Percentiles rank a stretch among this genome's conserved stretches.
These are phyloP conservation scores for Myotis yumanensis DNA, from an alignment of 2,113 vertebrate species.

Conservation along the genomic window DNA sequence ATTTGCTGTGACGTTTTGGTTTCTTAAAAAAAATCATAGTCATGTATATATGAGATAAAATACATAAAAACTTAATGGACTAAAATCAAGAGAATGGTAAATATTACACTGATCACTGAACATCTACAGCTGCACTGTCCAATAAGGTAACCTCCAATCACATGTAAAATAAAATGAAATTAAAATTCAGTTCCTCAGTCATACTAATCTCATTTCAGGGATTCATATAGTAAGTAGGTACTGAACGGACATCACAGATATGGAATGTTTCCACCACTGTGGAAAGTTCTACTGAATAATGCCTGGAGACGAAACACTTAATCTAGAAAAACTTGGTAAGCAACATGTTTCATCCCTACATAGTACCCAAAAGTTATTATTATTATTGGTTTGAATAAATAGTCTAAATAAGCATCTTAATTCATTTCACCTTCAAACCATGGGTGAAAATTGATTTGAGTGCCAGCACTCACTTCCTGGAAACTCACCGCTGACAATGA, in stretches of 20 bases:
- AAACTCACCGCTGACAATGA: background rate
- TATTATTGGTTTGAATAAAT: background rate
- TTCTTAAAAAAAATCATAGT: background rate
- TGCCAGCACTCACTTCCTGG: background rate
- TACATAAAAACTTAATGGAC: background rate
- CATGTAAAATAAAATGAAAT: background rate
- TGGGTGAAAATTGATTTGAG: background rate
- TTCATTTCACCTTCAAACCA: background rate
- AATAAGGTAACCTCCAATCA: background rate
- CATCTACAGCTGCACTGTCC: background rate
- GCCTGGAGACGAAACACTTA: background rate
- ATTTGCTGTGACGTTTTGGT: background rate
- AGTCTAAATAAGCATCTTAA: background rate
- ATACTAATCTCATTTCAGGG: background rate
- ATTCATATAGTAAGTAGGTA: background rate
- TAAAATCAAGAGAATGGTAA: slow-evolving; percentile 32
- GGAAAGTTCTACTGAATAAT: background rate
- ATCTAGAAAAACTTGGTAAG: slow-evolving; percentile 5
- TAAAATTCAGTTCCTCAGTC: background rate
- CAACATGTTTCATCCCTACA: background rate
- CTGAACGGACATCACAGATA: background rate
- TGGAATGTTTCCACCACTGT: background rate
- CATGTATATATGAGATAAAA: background rate
- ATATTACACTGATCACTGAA: background rate
- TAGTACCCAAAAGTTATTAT: background rate